Evolutionary conservation across 64 coral and sea anemone species (phyloP).

Genomic region (Montipora sp.): DNA sequence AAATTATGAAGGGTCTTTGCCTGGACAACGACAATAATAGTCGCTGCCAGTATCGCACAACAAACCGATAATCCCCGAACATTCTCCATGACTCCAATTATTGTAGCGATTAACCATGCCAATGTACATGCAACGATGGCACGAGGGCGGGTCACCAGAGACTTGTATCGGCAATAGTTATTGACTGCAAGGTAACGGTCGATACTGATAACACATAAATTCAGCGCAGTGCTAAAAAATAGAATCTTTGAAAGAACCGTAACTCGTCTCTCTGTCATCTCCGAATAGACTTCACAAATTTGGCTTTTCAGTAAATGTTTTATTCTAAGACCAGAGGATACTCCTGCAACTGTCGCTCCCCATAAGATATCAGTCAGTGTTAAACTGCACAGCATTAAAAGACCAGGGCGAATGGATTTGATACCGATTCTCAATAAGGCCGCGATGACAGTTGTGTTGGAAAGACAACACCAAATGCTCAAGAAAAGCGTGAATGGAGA

Average conservation of each 20-base stretch:
- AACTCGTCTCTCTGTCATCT: background rate
- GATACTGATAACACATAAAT: background rate
- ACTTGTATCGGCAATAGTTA: background rate
- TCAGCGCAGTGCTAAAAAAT: background rate
- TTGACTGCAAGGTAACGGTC: background rate
- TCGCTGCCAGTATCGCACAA: background rate
- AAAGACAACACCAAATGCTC: background rate
- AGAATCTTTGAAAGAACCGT: too few relatives aligned
- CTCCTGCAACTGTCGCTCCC: background rate
- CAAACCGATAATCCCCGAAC: background rate
- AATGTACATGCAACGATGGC: background rate
- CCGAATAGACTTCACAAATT: conserved; percentile 5
- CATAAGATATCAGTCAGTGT: background rate
- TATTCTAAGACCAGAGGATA: background rate
- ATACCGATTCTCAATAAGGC: background rate
- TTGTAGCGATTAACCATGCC: background rate
- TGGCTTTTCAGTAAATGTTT: background rate
- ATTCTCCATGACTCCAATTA: background rate
- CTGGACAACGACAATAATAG: background rate
- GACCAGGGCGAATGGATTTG: background rate
- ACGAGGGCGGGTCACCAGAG: background rate
- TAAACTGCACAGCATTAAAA: background rate
- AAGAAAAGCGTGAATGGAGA: background rate
- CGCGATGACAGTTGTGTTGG: background rate
- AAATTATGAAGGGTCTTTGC: background rate